Base-by-base conservation (phyloP, 1,140 invertebrate species). In the Platyscapa corneri region DNA sequence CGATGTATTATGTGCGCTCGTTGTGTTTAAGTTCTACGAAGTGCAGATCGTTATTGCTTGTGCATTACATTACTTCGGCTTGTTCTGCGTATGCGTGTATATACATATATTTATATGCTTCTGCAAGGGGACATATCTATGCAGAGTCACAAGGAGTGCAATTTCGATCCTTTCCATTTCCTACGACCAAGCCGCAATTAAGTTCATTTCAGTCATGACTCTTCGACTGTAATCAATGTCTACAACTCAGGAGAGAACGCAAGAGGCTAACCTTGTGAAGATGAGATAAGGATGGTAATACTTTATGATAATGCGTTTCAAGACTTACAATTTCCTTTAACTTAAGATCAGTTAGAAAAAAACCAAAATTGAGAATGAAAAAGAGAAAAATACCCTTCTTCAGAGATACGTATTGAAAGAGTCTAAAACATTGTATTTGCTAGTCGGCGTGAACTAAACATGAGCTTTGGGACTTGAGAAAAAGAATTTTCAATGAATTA, bases 121-220 rank as follows among this genome's bases (percentile, higher is more conserved):
- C 8, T 53, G 49, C 23, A 3, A 60, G 23, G 2, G 6, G 23
- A 53, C 3, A 1, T 60, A 23, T 27, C 27, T 5, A 60, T 60
- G 56, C 56, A 60, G 3, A 14, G 20, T 27, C 27, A 27, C 20
- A 60, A 60, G 56, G 23, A 60, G 56, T 27, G 3, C 27, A 27
- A 60, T 60, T 60, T 60, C 37, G 70, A 83, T 83, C 72, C 81
- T 82, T 74, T 82, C 81, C 81, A 83, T 75, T 83, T 83, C 81
- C 70, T 53, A 60, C 34, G 81, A 75, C 39, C 37, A 27, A 34
- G 53, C 81, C 56, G 82, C 82, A 77, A 83, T 83, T 83, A 67
- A 39, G 74, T 70, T 83, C 56, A 49, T 60, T 60, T 10, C 56
- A 42, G 75, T 78, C 75, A n/a, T 84, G 78, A 84, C 75, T 84